Percentiles rank a stretch among this genome's conserved stretches.
Conservation (phyloP, 2,888 invertebrate genomes). For the Marasmarcha lunaedactyla region DNA sequence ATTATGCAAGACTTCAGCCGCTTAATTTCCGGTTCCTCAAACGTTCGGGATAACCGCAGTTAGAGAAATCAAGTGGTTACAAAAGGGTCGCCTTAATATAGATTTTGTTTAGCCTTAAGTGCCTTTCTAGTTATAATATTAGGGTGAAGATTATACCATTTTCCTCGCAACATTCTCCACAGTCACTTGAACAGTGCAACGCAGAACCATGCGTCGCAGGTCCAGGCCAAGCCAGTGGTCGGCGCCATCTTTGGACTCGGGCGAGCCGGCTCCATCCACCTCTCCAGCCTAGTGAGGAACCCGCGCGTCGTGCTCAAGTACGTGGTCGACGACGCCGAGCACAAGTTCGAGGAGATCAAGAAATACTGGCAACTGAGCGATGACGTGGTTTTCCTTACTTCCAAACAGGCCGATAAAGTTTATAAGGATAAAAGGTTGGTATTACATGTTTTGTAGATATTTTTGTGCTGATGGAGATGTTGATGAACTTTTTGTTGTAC, state of each 20-base stretch:
- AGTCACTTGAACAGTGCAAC: slow-evolving; percentile 41
- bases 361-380: slow-evolving; percentile 58
- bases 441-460: slow-evolving; percentile 15
- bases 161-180: too few relatives aligned
- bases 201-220: slow-evolving; percentile 24
- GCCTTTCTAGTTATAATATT: too few relatives aligned
- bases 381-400: slow-evolving; percentile 53
- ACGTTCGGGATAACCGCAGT: too few relatives aligned
- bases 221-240: slow-evolving; percentile 31
- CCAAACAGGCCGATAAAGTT: slow-evolving; percentile 53
- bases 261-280: slow-evolving; percentile 72
- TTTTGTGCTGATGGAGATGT: neutral
- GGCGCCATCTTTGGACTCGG: slow-evolving; percentile 71
- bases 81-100: too few relatives aligned
- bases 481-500: too few relatives aligned
- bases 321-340: slow-evolving; percentile 64
- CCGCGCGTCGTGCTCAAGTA: slow-evolving; percentile 63
- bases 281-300: slow-evolving; percentile 54
- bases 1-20: too few relatives aligned
- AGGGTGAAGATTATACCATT: too few relatives aligned
- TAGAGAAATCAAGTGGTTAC: too few relatives aligned
- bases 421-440: slow-evolving; percentile 68
- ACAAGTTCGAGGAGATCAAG: slow-evolving; percentile 48
- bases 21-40: slow-evolving; percentile 3
- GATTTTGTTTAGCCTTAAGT: too few relatives aligned